Evolutionary conservation across 2,888 invertebrate genomes (phyloP), one percentile per base, ranked within the genome.

Genomic region (Eueremaeus valkanovi): DNA sequence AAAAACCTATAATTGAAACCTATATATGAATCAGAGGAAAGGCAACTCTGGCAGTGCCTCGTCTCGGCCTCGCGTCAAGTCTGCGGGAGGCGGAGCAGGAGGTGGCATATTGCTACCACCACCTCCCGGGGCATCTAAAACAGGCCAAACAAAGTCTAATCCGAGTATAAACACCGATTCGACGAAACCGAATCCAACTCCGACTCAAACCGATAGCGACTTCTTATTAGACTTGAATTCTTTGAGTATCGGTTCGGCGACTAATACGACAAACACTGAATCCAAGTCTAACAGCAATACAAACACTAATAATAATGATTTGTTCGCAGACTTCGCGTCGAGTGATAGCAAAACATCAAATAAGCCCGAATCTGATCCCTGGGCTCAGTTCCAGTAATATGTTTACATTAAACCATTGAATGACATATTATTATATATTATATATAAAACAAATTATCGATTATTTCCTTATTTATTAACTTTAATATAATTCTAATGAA

Each of bases 81-180:
- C 88, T 6, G 84, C 85, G 0, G 84, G 84, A 1, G 83, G 85
- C 2, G 87, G 88, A 18, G 88, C 86, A 13, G 80, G 80, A 24
- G 76, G 80, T 9, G 82, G 82, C 24, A 85, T 88, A 1, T 85
- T 83, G 76, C 88, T 83, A 76, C 88, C 93, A 73, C 95, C 95
- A 49, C 95, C 95, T 8, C 94, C 95, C 13, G 92, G 92, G 0
- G 85, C 89, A 1, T 88, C 90, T 83, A 87, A 90, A 77, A 24
- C 74, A 68, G 13, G 68, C 70, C 63, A 3, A 31, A 13, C 61
- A 13, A 31, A 29, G 24, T 5, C 13, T 49, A 21, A 31, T 33
- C 29, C 51, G 0, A 40, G n/a, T n/a, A n/a, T n/a, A n/a, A n/a
- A n/a, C 77, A 33, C 31, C 55, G 33, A 72, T 27, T 49, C 63